A percentile compares a stretch with the other conserved stretches of the same genome.
Conservation (phyloP, 2,797 vertebrate genomes). For the Channallabes apus region DNA sequence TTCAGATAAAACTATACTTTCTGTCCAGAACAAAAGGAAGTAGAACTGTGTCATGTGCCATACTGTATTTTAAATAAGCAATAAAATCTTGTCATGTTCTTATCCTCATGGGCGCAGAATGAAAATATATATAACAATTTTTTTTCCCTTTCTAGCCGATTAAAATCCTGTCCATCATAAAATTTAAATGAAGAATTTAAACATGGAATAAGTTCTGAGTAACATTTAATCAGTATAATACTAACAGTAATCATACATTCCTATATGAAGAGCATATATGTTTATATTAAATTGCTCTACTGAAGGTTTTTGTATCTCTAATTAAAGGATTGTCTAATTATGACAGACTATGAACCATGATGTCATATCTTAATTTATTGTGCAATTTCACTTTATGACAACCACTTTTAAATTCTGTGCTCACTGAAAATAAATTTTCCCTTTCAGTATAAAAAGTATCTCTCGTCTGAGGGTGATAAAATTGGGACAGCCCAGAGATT, state of each 20-base stretch:
- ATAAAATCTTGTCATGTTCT: background rate
- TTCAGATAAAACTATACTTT: background rate
- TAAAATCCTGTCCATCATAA: background rate
- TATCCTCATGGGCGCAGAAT: background rate
- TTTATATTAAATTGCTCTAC: background rate
- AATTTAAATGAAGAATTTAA: background rate
- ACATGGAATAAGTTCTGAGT: background rate
- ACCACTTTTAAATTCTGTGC: background rate
- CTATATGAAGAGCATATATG: background rate
- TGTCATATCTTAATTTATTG: background rate
- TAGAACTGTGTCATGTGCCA: background rate
- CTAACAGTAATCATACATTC: background rate
- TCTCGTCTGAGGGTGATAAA: conserved; percentile 83
- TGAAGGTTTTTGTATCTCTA: background rate
- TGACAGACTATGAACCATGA: background rate
- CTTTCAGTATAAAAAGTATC: conserved; percentile 87
- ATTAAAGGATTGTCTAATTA: background rate
- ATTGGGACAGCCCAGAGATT: conserved; percentile 84
- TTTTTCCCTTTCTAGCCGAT: background rate
- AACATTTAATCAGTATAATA: no score
- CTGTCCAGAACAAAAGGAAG: background rate
- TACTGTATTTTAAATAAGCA: background rate
- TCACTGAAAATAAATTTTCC: background rate
- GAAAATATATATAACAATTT: background rate
- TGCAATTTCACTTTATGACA: background rate